phyloP scores from a whole-genome alignment of 1,140 invertebrate genomes.

The Ips typographus region DNA sequence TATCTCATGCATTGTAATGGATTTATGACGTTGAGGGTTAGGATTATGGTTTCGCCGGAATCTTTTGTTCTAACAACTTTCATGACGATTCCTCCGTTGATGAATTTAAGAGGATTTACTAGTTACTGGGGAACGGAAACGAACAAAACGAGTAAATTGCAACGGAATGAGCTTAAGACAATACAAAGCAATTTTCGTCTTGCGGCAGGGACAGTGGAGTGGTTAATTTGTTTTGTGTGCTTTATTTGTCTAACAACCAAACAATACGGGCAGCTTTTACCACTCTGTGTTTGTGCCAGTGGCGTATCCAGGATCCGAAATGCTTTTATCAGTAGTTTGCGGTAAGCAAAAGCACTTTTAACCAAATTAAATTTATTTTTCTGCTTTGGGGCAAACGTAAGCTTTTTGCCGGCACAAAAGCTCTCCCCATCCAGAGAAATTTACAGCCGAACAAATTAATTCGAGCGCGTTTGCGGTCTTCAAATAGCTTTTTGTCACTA shows the following conservation, averaged over 20 bases:
- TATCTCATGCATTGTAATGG: constrained; percentile 28
- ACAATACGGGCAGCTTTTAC: neutral
- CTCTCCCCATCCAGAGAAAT: neutral
- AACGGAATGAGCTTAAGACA: constrained; percentile 27
- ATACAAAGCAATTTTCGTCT: constrained; percentile 28
- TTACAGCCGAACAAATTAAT: constrained; percentile 10
- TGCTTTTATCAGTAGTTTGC: too few species aligned
- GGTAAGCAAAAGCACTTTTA: neutral
- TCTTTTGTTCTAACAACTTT: constrained; percentile 31
- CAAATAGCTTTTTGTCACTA: constrained; percentile 18
- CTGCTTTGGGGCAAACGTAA: neutral
- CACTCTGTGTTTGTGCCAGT: neutral
- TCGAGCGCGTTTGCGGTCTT: constrained; percentile 9
- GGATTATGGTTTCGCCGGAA: constrained; percentile 22
- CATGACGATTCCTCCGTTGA: constrained; percentile 23
- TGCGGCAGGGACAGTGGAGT: constrained; percentile 14
- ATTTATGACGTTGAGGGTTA: constrained; percentile 26
- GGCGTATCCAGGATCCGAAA: neutral
- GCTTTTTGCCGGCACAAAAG: constrained; percentile 6
- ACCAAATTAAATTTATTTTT: constrained; percentile 3
- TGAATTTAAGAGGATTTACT: constrained; percentile 30
- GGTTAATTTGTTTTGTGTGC: constrained; percentile 22
- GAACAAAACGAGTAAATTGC: constrained; percentile 20
- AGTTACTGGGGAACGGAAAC: constrained; percentile 16
- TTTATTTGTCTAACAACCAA: constrained; percentile 6